Evolutionary conservation across 2,797 vertebrate species (phyloP), one percentile per base, ranked within the genome.

Genomic region (Phataginus tricuspis): DNA sequence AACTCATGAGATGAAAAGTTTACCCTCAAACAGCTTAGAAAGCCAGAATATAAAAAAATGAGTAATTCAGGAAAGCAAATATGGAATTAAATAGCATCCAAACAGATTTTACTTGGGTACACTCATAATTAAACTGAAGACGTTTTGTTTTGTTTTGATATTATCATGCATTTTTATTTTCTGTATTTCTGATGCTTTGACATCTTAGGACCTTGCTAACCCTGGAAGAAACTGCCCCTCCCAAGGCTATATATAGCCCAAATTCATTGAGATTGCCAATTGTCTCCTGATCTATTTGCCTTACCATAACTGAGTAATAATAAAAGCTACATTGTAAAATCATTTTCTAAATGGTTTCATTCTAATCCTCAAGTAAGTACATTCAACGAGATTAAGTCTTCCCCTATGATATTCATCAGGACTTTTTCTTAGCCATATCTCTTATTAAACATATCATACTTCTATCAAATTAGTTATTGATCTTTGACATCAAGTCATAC

Each of bases 401-500:
- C 63, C 55, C 53, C 74, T 39, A 63, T 80, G 27, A 75, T 71
- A 96, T 55, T 75, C 51, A 85, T 77, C 83, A 51, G 34, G 39
- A 68, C 72, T 69, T 94, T 89, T 85, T 90, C 39, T 96, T 63
- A 91, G 49, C 37, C 37, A 86, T 93, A 90, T 90, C 55, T 95
- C 69, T 94, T 45, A 18, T 90, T 86, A 96, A 83, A 94, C 39
- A 77, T 49, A 85, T 61, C 34, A 68, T 18, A 82, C 21, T 84
- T 92, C 57, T 61, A 34, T 51, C n/a, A 86, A 98, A 85, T 11
- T 71, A 89, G 55, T 75, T 68, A 91, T 29, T 68, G 82, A 77
- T 95, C 57, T 86, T 14, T 93, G 79, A 97, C 89, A 96, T 96
- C 90, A 96, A 91, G 42, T 86, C 83, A 91, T 18, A 86, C 42